Conservation (phyloP, 2,113 vertebrate species). For the Tiliqua scincoides region DNA sequence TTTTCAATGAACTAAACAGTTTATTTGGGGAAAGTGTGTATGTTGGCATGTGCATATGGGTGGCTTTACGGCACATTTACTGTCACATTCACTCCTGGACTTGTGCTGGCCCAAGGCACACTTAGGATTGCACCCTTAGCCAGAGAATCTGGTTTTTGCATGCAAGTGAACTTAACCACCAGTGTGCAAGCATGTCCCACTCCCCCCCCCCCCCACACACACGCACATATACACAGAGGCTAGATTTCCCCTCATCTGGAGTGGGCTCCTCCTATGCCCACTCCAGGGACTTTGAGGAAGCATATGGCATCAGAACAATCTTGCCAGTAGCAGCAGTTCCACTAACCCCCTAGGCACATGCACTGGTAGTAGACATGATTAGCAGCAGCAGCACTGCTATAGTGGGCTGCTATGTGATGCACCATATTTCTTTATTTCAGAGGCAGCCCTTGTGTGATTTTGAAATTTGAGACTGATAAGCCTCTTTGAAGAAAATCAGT, state of each 20-base stretch:
- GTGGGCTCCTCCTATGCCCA: neutral
- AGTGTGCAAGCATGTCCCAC: neutral
- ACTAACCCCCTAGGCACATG: neutral
- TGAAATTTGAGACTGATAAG: conserved; percentile 5
- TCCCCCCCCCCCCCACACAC: neutral
- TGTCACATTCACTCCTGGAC: too few relatives aligned
- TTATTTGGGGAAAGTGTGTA: too few relatives aligned
- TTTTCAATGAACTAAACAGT: too few relatives aligned
- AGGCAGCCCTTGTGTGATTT: neutral
- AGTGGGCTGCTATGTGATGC: too few relatives aligned
- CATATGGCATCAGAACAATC: neutral
- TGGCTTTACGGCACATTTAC: too few relatives aligned
- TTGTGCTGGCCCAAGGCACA: too few relatives aligned
- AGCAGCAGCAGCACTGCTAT: neutral
- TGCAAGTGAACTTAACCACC: neutral
- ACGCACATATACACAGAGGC: too few relatives aligned
- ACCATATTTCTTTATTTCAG: neutral
- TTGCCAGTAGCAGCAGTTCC: neutral
- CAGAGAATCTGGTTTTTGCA: too few relatives aligned
- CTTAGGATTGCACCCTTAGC: too few relatives aligned
- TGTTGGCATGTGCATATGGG: too few relatives aligned
- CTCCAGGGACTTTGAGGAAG: neutral
- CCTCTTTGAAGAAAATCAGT: neutral
- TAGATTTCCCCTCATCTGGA: neutral
- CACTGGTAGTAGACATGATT: neutral